A percentile compares a stretch with the other conserved stretches of the same genome.
Evolutionary conservation across 1,140 invertebrate species (phyloP).

Genomic region (Lepidostoma basale): DNA sequence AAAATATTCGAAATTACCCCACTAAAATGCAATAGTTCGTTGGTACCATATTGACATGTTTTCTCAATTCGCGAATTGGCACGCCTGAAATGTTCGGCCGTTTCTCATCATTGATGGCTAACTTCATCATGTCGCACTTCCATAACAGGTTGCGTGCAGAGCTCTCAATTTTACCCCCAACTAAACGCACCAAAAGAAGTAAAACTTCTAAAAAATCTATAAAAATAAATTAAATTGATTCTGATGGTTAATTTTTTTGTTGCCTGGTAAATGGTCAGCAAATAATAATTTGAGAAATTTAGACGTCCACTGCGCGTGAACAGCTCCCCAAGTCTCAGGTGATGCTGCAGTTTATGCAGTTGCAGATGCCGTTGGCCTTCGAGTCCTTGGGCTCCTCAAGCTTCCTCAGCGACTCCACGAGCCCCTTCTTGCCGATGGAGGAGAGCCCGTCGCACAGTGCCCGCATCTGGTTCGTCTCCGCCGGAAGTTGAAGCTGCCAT

Average conservation of each 20-base stretch:
- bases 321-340: slow-evolving; percentile 37
- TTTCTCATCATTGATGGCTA: too few species aligned
- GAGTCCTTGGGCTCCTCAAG: slow-evolving; percentile 3
- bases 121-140: too few species aligned
- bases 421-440: slow-evolving; percentile 65
- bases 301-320: slow-evolving; percentile 37
- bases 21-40: too few species aligned
- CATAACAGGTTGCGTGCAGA: too few species aligned
- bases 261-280: not conserved
- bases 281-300: not conserved
- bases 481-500: slow-evolving; percentile 70
- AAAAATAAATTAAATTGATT: too few species aligned
- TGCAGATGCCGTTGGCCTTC: slow-evolving; percentile 28
- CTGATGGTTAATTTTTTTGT: not conserved
- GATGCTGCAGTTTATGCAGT: slow-evolving; percentile 39
- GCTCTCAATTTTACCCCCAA: too few species aligned
- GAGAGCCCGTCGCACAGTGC: slow-evolving; percentile 71
- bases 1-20: too few species aligned
- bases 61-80: too few species aligned
- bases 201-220: too few species aligned
- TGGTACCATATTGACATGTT: too few species aligned
- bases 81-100: too few species aligned
- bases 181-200: too few species aligned
- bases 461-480: slow-evolving; percentile 67
- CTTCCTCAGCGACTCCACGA: slow-evolving; percentile 61